Percentiles rank a stretch among this genome's conserved stretches.
These are phyloP conservation scores for Paralinhomoeus sp. DNA, from an alignment of 2,888 invertebrate species.

Conservation along the genomic window DNA sequence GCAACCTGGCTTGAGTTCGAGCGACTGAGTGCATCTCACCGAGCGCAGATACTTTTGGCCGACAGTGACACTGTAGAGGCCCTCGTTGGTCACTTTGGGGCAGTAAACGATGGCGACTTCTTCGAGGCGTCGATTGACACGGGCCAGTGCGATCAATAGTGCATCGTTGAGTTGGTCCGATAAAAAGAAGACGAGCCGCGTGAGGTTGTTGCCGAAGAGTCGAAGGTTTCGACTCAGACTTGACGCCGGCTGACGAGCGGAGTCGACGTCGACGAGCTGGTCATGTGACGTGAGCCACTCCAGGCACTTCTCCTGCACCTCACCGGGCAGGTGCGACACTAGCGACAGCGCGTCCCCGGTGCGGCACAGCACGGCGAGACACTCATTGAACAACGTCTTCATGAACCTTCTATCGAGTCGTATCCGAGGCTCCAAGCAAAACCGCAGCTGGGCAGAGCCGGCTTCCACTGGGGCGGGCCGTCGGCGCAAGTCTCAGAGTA, in stretches of 20 bases:
- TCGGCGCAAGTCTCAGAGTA: too few species aligned
- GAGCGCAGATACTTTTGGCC: not conserved
- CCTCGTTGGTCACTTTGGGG: conserved; percentile 15
- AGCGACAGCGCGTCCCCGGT: not conserved
- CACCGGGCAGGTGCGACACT: not conserved
- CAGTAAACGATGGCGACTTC: conserved; percentile 20
- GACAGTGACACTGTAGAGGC: not conserved
- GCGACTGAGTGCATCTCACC: too few species aligned
- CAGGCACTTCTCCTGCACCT: not conserved
- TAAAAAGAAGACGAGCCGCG: conserved; percentile 16
- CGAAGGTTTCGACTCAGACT: too few species aligned
- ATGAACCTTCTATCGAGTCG: too few species aligned
- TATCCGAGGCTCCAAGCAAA: too few species aligned
- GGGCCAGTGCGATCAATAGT: conserved; percentile 10
- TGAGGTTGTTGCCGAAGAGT: conserved; percentile 16
- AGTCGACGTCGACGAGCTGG: conserved; percentile 8
- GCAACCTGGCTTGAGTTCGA: too few species aligned
- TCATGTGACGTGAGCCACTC: conserved; percentile 6
- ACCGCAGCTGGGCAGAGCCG: too few species aligned
- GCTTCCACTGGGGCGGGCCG: too few species aligned
- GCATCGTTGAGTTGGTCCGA: conserved; percentile 11
- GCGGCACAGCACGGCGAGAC: conserved; percentile 1
- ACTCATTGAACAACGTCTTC: conserved; percentile 3
- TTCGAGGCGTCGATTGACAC: conserved; percentile 11
- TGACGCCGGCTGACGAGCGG: conserved; percentile 9